Conservation (phyloP, 2,888 invertebrate genomes). For the Lamellibrachia columna region DNA sequence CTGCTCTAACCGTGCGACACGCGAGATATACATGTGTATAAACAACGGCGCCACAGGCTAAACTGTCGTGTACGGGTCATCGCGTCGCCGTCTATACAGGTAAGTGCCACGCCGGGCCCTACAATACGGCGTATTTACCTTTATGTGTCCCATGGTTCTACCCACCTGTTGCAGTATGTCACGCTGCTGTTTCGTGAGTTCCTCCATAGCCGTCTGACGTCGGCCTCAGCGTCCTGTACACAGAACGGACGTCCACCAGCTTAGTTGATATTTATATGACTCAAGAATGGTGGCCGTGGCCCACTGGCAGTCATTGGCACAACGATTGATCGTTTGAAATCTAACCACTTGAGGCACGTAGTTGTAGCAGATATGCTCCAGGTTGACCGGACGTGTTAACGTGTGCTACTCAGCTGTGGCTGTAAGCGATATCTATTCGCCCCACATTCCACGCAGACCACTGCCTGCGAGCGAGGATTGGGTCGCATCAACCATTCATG, state of each 20-base stretch:
- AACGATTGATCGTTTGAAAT: neutral
- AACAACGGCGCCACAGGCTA: neutral
- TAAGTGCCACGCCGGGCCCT: neutral
- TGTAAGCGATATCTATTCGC: neutral
- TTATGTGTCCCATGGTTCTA: neutral
- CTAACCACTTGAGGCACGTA: neutral
- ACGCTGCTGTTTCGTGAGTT: neutral
- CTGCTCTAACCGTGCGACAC: neutral
- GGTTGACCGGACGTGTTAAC: neutral
- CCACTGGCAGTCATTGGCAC: neutral
- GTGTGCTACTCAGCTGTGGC: neutral
- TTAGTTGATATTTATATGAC: neutral
- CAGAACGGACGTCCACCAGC: neutral
- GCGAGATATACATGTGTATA: neutral
- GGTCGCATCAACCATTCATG: neutral
- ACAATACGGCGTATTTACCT: neutral
- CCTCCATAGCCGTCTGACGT: neutral
- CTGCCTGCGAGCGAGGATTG: neutral
- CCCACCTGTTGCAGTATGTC: neutral
- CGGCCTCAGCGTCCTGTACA: neutral
- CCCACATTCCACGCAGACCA: neutral
- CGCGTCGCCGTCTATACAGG: neutral
- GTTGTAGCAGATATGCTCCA: neutral
- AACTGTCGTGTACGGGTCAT: neutral
- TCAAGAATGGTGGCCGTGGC: neutral